A percentile compares a stretch with the other conserved stretches of the same genome.
These are phyloP conservation scores for Coregonus clupeaformis DNA, from an alignment of 2,113 vertebrate species.

Conservation along the genomic window DNA sequence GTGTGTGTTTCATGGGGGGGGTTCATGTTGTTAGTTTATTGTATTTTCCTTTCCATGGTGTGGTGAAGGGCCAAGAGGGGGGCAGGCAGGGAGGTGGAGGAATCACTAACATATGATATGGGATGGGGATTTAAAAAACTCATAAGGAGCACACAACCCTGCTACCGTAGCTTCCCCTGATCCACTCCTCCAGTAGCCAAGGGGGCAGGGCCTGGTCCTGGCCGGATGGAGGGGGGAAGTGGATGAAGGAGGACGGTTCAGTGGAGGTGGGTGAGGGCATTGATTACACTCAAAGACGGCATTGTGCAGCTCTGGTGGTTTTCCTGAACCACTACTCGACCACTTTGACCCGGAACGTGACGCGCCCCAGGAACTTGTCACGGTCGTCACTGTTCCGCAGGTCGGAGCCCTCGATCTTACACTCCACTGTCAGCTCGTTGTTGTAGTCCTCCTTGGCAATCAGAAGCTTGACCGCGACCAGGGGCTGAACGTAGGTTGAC, in stretches of 20 bases:
- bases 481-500: conserved; percentile 85
- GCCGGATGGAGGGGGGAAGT: not conserved
- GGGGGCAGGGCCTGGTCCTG: not conserved
- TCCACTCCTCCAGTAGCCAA: conserved; percentile 1
- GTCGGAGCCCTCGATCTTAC: conserved; percentile 84
- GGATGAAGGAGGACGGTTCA: not conserved
- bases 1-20: not conserved
- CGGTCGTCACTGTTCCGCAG: conserved; percentile 83
- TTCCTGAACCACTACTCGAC: conserved; percentile 67
- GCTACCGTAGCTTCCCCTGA: not conserved
- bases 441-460: conserved; percentile 68
- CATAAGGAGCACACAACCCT: conserved; percentile 8
- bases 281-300: conserved; percentile 56
- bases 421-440: conserved; percentile 81
- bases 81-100: not conserved
- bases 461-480: conserved; percentile 85
- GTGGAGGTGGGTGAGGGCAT: conserved; percentile 1
- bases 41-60: conserved; percentile 12
- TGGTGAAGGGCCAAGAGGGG: not conserved
- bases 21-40: not conserved
- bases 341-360: conserved; percentile 83
- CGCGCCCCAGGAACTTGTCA: conserved; percentile 91
- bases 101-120: not conserved
- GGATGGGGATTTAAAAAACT: conserved; percentile 1
- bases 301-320: conserved; percentile 57